phyloP scores from a whole-genome alignment of 2,888 invertebrate genomes.

The Eupithecia centaureata region DNA sequence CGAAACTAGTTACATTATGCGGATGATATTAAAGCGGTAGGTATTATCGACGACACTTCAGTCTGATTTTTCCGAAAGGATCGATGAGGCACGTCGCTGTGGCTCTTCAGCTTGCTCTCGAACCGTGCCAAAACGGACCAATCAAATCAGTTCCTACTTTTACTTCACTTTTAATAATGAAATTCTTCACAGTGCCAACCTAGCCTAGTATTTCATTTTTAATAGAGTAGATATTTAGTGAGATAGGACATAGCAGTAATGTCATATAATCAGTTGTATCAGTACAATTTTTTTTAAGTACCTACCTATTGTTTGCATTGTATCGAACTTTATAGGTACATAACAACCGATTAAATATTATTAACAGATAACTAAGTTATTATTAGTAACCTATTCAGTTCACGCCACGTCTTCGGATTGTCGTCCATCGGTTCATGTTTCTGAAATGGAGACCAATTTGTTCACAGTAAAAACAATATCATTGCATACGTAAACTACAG shows the following conservation, averaged over 20 bases:
- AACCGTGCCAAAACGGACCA: slow-evolving; percentile 24
- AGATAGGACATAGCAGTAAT: background rate
- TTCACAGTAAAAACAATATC: background rate
- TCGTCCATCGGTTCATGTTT: background rate
- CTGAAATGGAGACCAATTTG: background rate
- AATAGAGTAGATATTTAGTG: background rate
- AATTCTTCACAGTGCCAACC: background rate
- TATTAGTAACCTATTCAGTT: background rate
- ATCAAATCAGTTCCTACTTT: slow-evolving; percentile 22
- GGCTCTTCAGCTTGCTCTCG: slow-evolving; percentile 16
- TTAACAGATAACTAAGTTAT: background rate
- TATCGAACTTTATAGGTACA: no score
- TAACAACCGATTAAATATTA: background rate
- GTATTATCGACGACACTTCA: slow-evolving; percentile 16
- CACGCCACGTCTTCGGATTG: background rate
- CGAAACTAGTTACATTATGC: slow-evolving; percentile 8
- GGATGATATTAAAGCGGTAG: background rate
- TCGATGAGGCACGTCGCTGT: slow-evolving; percentile 21
- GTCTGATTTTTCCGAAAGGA: slow-evolving; percentile 20
- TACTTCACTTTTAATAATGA: slow-evolving; percentile 8
- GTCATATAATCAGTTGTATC: no score
- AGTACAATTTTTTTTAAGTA: no score
- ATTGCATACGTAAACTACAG: background rate
- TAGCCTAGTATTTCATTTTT: background rate
- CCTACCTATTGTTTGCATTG: no score